phyloP scores from a whole-genome alignment of 2,797 vertebrate species.

The Helarctos malayanus region DNA sequence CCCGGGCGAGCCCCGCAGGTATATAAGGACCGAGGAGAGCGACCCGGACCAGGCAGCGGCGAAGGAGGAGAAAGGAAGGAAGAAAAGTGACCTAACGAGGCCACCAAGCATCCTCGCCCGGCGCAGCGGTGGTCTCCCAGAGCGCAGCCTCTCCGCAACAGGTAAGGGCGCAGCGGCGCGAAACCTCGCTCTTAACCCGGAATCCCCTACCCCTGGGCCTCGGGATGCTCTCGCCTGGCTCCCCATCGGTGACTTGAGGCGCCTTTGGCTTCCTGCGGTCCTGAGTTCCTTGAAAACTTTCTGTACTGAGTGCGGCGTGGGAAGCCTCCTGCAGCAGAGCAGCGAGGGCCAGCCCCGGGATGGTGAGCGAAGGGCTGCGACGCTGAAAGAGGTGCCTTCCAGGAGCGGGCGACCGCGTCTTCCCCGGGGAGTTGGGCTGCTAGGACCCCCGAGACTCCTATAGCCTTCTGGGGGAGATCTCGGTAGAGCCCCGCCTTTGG shows the following conservation, averaged over 20 bases:
- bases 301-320: background rate
- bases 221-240: background rate
- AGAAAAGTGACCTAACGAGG: background rate
- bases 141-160: slow-evolving; percentile 11
- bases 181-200: background rate
- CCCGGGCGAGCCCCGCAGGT: slow-evolving; percentile 29
- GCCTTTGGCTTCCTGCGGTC: background rate
- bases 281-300: slow-evolving; percentile 50
- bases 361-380: background rate
- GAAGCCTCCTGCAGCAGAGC: background rate
- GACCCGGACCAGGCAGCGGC: background rate
- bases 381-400: background rate
- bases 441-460: background rate
- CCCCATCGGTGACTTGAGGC: background rate
- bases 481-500: background rate
- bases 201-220: background rate
- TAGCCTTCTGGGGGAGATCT: background rate
- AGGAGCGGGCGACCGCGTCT: background rate
- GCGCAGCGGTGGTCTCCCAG: background rate
- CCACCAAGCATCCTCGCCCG: background rate
- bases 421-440: background rate
- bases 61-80: background rate
- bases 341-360: background rate
- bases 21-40: slow-evolving; percentile 76
- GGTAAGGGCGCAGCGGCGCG: slow-evolving; percentile 65